phyloP scores from a whole-genome alignment of 2,113 vertebrate species.

The Pagrus major region DNA sequence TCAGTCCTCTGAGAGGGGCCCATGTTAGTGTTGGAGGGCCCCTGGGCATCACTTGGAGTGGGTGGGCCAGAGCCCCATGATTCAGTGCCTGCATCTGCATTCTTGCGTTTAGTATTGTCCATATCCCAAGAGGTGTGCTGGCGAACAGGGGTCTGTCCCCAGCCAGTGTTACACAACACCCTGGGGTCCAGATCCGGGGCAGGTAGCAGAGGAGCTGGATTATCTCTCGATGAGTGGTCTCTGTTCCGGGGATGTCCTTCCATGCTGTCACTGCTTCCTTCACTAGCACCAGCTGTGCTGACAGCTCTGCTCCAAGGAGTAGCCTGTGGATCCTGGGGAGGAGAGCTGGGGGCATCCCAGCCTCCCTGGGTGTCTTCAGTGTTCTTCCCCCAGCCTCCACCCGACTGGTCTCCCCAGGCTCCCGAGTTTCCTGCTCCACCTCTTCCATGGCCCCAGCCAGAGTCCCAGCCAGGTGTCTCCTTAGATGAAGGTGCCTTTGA shows the following conservation, averaged over 20 bases:
- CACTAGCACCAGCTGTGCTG: slow-evolving; percentile 87
- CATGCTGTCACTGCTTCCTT: slow-evolving; percentile 90
- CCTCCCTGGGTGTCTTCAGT: slow-evolving; percentile 85
- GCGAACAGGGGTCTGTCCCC: slow-evolving; percentile 98
- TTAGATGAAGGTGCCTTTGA: slow-evolving; percentile 78
- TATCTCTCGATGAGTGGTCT: slow-evolving; percentile 83
- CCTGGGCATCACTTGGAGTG: slow-evolving; percentile 67
- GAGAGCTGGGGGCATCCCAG: slow-evolving; percentile 86
- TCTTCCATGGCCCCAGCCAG: slow-evolving; percentile 86
- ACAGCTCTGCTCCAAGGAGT: slow-evolving; percentile 91
- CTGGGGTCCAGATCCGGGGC: slow-evolving; percentile 95
- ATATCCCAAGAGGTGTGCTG: slow-evolving; percentile 98
- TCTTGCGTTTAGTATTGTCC: slow-evolving; percentile 90
- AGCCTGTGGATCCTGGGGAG: slow-evolving; percentile 79
- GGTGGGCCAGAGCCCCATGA: slow-evolving; percentile 90
- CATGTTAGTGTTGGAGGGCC: slow-evolving; percentile 71
- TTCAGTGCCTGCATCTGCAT: slow-evolving; percentile 90
- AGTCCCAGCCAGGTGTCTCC: slow-evolving; percentile 88
- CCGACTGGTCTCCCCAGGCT: slow-evolving; percentile 79
- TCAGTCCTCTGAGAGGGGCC: slow-evolving; percentile 87
- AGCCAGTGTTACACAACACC: slow-evolving; percentile 96
- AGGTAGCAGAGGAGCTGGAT: slow-evolving; percentile 85
- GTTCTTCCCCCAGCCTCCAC: slow-evolving; percentile 88
- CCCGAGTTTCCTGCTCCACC: slow-evolving; percentile 87
- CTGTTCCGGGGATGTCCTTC: slow-evolving; percentile 84